Evolutionary conservation across 37 sponge, comb jelly and placozoan genomes (phyloP).

Genomic region (Axinella damicornis): DNA sequence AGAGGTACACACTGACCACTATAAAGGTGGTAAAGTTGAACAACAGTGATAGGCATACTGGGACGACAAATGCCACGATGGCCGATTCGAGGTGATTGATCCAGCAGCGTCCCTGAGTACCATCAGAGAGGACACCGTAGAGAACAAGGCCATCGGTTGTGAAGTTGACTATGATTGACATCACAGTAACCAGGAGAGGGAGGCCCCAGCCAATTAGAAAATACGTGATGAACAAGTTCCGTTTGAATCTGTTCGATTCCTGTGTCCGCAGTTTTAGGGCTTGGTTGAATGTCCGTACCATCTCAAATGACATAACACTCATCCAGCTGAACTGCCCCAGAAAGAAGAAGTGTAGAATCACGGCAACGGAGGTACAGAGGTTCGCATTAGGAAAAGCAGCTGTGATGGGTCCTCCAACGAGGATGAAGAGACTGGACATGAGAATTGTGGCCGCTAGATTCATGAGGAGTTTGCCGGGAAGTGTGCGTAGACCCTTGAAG

Average conservation of each 20-base stretch:
- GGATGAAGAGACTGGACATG: constrained; percentile 32
- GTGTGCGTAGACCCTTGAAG: constrained; percentile 59
- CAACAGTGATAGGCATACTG: constrained; percentile 11
- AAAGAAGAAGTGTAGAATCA: constrained; percentile 52
- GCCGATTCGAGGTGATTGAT: constrained; percentile 45
- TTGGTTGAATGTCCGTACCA: constrained; percentile 5
- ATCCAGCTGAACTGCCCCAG: constrained; percentile 66
- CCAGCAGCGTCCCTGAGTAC: constrained; percentile 47
- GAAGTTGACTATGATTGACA: constrained; percentile 48
- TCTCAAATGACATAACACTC: constrained; percentile 31
- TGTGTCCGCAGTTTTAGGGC: background rate
- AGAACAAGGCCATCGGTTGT: constrained; percentile 19
- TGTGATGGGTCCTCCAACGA: constrained; percentile 13
- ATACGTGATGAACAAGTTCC: constrained; percentile 1
- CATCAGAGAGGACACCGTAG: constrained; percentile 46
- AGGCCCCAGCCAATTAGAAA: constrained; percentile 50
- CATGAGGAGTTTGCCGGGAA: constrained; percentile 49
- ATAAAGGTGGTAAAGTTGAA: constrained; percentile 27
- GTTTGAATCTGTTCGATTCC: background rate
- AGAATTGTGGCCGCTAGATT: constrained; percentile 47
- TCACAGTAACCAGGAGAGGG: constrained; percentile 22
- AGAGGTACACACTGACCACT: background rate
- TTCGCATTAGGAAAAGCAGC: background rate
- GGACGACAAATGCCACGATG: constrained; percentile 50
- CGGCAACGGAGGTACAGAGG: constrained; percentile 29